A percentile compares a stretch with the other conserved stretches of the same genome.
Evolutionary conservation across 92 coral and sea anemone genomes (phyloP).

Genomic region (Porites divaricata): DNA sequence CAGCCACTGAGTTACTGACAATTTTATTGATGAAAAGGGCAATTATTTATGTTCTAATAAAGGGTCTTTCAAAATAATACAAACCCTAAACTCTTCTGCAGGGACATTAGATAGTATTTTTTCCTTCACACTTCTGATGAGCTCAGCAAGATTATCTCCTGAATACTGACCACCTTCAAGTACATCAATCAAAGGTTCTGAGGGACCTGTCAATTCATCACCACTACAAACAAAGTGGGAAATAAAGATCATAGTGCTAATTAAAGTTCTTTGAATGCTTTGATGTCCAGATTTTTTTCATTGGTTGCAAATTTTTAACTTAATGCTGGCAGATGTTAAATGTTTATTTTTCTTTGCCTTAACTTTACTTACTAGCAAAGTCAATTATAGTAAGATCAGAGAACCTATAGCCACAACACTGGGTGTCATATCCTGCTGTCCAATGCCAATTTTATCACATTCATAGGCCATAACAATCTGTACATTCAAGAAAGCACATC

Average conservation of each 20-base stretch:
- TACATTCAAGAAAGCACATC: too few relatives aligned
- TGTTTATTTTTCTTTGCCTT: too few relatives aligned
- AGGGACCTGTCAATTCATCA: slow-evolving; percentile 46
- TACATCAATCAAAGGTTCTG: slow-evolving; percentile 78
- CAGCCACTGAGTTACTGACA: neutral
- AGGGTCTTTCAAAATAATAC: neutral
- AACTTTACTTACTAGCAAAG: too few relatives aligned
- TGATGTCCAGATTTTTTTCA: neutral
- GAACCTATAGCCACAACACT: too few relatives aligned
- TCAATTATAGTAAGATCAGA: too few relatives aligned
- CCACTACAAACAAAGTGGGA: slow-evolving; percentile 48
- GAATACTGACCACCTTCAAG: slow-evolving; percentile 77
- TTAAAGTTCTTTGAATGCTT: slow-evolving; percentile 37
- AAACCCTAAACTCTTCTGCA: slow-evolving; percentile 84
- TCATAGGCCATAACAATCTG: too few relatives aligned
- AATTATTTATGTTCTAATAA: neutral
- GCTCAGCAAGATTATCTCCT: slow-evolving; percentile 73
- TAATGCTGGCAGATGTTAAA: too few relatives aligned
- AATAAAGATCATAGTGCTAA: slow-evolving; percentile 14
- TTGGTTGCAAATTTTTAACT: too few relatives aligned
- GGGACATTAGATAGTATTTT: slow-evolving; percentile 72
- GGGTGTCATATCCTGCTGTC: too few relatives aligned
- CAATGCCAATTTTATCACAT: too few relatives aligned
- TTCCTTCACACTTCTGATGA: slow-evolving; percentile 68
- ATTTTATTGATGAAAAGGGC: too few relatives aligned